Conservation (phyloP, 2,113 vertebrate species). For the Marmota monax region DNA sequence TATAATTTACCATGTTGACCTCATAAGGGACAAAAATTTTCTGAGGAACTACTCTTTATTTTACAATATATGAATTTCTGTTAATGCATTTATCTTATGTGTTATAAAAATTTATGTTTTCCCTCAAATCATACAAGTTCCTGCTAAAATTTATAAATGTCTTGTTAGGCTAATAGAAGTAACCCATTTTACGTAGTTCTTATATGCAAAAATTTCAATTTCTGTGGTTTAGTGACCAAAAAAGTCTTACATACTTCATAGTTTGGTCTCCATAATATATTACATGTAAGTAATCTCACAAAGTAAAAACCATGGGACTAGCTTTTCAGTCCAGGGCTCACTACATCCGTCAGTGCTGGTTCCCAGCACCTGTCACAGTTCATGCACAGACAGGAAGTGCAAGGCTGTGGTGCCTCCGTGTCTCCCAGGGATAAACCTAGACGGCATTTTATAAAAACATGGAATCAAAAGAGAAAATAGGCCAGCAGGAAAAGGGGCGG, state of each 20-base stretch:
- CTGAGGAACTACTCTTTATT: background rate
- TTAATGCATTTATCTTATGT: background rate
- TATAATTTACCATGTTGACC: background rate
- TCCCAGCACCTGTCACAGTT: background rate
- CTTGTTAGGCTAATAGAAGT: background rate
- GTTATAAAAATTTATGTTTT: background rate
- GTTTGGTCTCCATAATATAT: background rate
- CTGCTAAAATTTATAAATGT: background rate
- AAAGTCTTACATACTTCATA: background rate
- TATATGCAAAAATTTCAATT: background rate
- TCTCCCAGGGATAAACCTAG: background rate
- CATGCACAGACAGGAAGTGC: background rate
- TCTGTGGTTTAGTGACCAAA: background rate
- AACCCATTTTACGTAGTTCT: background rate
- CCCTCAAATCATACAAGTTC: background rate
- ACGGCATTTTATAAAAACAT: background rate
- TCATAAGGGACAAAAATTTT: background rate
- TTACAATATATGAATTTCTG: background rate
- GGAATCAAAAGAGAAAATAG: background rate
- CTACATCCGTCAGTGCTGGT: background rate
- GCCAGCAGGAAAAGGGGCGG: background rate
- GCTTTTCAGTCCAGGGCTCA: background rate
- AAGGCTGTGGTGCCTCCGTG: fast-evolving
- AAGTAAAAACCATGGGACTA: background rate
- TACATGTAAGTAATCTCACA: background rate